Evolutionary conservation across 2,797 vertebrate genomes (phyloP).

Genomic region (Sebastes paucispinis): DNA sequence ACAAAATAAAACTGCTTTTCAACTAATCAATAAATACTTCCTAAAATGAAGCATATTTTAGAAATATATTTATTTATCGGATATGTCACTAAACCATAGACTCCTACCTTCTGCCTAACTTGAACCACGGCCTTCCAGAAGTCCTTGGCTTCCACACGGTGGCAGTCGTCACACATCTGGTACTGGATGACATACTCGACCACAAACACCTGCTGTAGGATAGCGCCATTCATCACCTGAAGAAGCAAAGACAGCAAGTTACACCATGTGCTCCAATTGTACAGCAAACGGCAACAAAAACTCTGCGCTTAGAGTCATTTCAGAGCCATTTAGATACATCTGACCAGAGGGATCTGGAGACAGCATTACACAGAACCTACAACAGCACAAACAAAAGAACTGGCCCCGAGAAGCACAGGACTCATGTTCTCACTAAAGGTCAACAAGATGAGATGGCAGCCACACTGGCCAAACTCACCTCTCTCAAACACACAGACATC

Average conservation of each 20-base stretch:
- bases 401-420: slow-evolving; percentile 10
- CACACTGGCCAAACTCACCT: slow-evolving; percentile 4
- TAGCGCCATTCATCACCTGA: slow-evolving; percentile 97
- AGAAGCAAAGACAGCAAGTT: slow-evolving; percentile 26
- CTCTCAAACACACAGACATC: slow-evolving; percentile 13
- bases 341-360: not conserved
- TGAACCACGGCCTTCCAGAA: slow-evolving; percentile 98
- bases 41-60: not conserved
- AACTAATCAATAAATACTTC: not conserved
- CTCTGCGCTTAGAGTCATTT: not conserved
- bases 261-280: not conserved
- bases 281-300: not conserved
- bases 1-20: not conserved
- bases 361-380: not conserved
- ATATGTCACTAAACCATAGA: not conserved
- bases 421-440: slow-evolving; percentile 71
- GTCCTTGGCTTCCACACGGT: slow-evolving; percentile 97
- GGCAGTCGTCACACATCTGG: slow-evolving; percentile 98
- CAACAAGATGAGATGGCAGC: slow-evolving; percentile 64
- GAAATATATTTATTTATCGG: not conserved
- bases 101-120: slow-evolving; percentile 93
- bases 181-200: slow-evolving; percentile 90
- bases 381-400: slow-evolving; percentile 41
- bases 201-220: slow-evolving; percentile 97
- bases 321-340: not conserved